Conservation (phyloP, 2,797 vertebrate species). For the Manis crassicaudata region DNA sequence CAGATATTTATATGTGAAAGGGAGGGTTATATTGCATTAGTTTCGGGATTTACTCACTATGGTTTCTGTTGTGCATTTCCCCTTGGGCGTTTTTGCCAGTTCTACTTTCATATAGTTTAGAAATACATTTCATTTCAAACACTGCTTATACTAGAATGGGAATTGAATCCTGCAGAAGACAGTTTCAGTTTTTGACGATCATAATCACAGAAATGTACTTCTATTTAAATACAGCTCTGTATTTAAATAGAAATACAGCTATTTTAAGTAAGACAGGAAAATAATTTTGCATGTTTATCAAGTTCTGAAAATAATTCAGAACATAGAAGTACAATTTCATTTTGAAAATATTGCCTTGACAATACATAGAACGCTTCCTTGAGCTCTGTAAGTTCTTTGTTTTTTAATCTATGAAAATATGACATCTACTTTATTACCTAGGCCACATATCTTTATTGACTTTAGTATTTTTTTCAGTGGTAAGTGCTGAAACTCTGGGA, state of each 20-base stretch:
- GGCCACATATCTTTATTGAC: background rate
- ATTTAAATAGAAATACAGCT: too few relatives aligned
- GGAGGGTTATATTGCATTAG: slow-evolving; percentile 40
- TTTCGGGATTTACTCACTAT: slow-evolving; percentile 47
- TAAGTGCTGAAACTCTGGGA: background rate
- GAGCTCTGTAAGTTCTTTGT: slow-evolving; percentile 28
- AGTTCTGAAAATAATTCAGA: slow-evolving; percentile 4
- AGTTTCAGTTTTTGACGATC: background rate
- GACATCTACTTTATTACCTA: background rate
- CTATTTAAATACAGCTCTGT: too few relatives aligned
- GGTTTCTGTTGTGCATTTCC: slow-evolving; percentile 38
- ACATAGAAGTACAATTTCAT: background rate
- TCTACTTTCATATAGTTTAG: slow-evolving; percentile 15
- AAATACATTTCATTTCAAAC: background rate
- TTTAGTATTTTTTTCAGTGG: background rate
- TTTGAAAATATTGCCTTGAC: background rate
- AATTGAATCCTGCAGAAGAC: slow-evolving; percentile 12
- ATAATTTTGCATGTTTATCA: background rate
- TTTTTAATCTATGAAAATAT: slow-evolving; percentile 32
- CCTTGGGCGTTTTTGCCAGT: background rate
- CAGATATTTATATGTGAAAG: background rate
- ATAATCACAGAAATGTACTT: background rate
- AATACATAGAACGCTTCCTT: background rate
- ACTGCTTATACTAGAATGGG: background rate
- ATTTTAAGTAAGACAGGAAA: background rate